These are phyloP conservation scores for Phylloscopus trochiloides DNA, from an alignment of 2,113 vertebrate genomes.

Conservation along the genomic window DNA sequence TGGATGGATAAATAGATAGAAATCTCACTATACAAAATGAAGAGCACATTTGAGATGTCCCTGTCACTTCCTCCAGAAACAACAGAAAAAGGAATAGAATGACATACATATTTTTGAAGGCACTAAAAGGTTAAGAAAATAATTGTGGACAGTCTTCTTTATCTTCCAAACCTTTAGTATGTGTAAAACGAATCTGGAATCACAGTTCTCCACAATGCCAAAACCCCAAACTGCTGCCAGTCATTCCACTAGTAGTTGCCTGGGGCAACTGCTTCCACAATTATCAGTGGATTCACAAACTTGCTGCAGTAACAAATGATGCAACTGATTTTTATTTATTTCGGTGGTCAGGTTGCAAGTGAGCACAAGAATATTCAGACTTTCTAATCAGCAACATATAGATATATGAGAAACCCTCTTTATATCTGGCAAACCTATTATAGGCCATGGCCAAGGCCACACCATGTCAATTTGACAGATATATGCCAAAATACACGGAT, in stretches of 20 bases:
- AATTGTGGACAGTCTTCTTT: neutral
- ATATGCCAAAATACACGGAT: neutral
- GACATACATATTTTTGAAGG: neutral
- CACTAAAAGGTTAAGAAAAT: slow-evolving; percentile 10
- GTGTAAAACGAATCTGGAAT: neutral
- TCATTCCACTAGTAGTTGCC: neutral
- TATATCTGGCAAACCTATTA: neutral
- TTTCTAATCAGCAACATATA: neutral
- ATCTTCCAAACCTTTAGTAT: neutral
- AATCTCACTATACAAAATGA: neutral
- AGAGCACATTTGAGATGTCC: neutral
- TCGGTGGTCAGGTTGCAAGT: neutral
- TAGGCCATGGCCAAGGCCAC: neutral
- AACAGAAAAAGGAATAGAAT: neutral
- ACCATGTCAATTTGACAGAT: neutral
- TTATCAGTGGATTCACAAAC: neutral
- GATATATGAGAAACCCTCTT: neutral
- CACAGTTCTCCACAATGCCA: neutral
- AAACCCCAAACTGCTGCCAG: slow-evolving; percentile 2
- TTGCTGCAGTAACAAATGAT: neutral
- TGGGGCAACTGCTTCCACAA: slow-evolving; percentile 33
- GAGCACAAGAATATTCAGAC: neutral
- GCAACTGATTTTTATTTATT: neutral
- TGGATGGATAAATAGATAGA: neutral
- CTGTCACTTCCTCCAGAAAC: neutral